Base-by-base conservation (phyloP, 2,113 vertebrate species). In the Bubo scandiacus region DNA sequence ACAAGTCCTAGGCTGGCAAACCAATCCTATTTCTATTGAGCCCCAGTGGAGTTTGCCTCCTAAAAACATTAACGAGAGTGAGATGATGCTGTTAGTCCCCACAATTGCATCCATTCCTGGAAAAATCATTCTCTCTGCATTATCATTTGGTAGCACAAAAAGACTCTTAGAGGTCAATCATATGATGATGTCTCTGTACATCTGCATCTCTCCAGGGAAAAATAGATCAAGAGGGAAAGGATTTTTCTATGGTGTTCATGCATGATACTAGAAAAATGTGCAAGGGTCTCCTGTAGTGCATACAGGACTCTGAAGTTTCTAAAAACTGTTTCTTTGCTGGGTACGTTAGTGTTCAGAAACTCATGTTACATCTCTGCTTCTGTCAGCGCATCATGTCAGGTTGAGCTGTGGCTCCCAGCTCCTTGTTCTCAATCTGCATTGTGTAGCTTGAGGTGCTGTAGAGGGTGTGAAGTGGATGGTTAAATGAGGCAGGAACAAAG, bases 331-430 rank as follows among this genome's bases (percentile, higher is more conserved):
- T 70, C 34, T 65, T 29, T 85, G 32, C 58, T 54, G 62, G 36
- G 34, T 52, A 26, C 1, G 0, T 26, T 23, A 17, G 38, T 26
- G 61, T 58, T 73, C 47, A 73, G 54, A 62, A 58, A 23, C 18
- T 40, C 12, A 17, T 30, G 38, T 11, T 80, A 34, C 7, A 22
- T 34, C 49, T 36, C 27, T 38, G 49, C 32, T 38, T 55, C 43
- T 27, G 36, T 5, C 15, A 12, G 55, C 0, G 1, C 2, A 2
- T 19, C 0, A 2, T 15, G 58, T 36, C n/a, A 16, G 20, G 40
- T 11, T 38, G 40, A 73, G 43, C 54, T 0, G 1, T 21, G 45
- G 45, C 10, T 40, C 45, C 42, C 36, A 26, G 47, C 47, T 47
- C 62, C 57, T 38, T 9, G 26, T 21, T 61, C 45, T 43, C 30